Base-by-base conservation (phyloP, 2,797 vertebrate genomes). In the Eulemur coronatus region DNA sequence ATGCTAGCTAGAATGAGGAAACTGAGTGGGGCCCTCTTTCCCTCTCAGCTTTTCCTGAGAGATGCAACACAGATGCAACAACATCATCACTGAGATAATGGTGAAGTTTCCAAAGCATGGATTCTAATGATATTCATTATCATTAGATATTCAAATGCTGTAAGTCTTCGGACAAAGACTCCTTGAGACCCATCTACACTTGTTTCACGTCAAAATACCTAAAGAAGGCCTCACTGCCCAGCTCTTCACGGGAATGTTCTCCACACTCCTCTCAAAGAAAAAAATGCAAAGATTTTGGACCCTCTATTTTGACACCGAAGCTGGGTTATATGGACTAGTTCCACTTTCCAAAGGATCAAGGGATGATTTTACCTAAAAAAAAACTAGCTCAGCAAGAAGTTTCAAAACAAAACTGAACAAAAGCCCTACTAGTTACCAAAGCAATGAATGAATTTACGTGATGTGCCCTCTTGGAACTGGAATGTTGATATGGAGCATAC, bases 1-100 rank as follows among this genome's bases (percentile, higher is more conserved):
- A n/a, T 18, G n/a, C 48, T 75, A 70, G 72, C 57, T 55, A 65
- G 76, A 11, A 11, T 5, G 17, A 20, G 13, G 63, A 72, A 69
- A 43, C 43, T 14, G 5, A 90, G 86, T 81, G 12, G 84, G 84
- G 50, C 43, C 78, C 84, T 30, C 28, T 92, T 96, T 84, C 95
- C 91, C 76, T 41, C 30, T 96, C 91, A 92, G 97, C 91, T 20
- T 91, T 91, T 97, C 97, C 97, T 96, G 97, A 97, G 94, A 85
- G 95, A 97, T 18, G 88, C 95, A 26, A 24, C 90, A 72, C 52
- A 98, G 98, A n/a, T n/a, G 38, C 85, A 69, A 43, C 92, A 78
- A 43, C 92, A 78, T 65, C 73, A 50, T 89, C 20, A 41, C 43
- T 30, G 63, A 95, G 46, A 93, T 26, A 87, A 75, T 9, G 73